phyloP scores from a whole-genome alignment of 2,113 vertebrate genomes.

The Nothobranchius kuhntae region DNA sequence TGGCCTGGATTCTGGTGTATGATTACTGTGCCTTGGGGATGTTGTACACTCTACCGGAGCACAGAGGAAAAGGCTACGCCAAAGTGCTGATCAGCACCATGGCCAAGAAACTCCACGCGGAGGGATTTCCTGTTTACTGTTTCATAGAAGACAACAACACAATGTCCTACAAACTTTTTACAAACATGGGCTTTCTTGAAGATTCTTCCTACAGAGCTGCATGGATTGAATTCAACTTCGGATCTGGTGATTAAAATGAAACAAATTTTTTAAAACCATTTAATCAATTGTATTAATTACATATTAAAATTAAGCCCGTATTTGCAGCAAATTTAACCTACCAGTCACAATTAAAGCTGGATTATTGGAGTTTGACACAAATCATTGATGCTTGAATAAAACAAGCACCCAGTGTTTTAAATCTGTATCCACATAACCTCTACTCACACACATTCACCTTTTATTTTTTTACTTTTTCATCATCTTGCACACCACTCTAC shows the following conservation, averaged over 20 bases:
- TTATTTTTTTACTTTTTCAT: too few relatives aligned
- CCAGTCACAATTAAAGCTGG: too few relatives aligned
- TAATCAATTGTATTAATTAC: too few relatives aligned
- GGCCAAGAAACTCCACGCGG: slow-evolving; percentile 57
- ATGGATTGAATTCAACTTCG: slow-evolving; percentile 60
- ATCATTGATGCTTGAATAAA: too few relatives aligned
- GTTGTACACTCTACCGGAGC: slow-evolving; percentile 65
- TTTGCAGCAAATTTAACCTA: too few relatives aligned
- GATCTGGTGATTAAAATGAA: neutral
- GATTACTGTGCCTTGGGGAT: slow-evolving; percentile 66
- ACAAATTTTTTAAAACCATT: neutral
- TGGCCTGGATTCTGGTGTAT: slow-evolving; percentile 71
- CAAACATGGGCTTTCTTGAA: slow-evolving; percentile 66
- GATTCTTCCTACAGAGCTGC: slow-evolving; percentile 56
- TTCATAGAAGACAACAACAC: slow-evolving; percentile 71
- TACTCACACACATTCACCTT: too few relatives aligned
- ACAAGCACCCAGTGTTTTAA: too few relatives aligned
- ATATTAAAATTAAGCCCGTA: too few relatives aligned
- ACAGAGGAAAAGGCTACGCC: slow-evolving; percentile 73
- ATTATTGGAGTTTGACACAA: too few relatives aligned
- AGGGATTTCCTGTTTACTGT: slow-evolving; percentile 72
- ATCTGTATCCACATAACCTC: too few relatives aligned
- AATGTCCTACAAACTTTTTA: slow-evolving; percentile 68
- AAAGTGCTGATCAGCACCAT: slow-evolving; percentile 64
- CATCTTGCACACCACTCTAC: too few relatives aligned